Conservation (phyloP, 1,140 invertebrate species). For the Ylistrum balloti region DNA sequence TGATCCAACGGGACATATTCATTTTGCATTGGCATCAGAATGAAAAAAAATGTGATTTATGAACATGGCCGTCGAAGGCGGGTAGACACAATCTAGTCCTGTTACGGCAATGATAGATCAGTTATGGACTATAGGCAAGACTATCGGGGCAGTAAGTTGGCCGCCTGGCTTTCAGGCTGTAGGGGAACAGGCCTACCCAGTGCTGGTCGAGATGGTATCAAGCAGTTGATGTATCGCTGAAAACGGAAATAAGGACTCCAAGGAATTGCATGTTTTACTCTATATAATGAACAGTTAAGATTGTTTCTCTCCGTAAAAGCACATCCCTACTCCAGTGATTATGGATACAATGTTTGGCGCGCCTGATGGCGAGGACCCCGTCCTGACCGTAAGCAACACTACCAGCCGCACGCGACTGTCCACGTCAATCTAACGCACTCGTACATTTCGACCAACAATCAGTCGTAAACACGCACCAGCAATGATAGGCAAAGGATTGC, state of each 20-base stretch:
- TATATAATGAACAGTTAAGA: conserved; percentile 29
- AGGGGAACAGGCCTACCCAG: background rate
- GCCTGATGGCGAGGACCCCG: background rate
- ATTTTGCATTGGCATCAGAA: background rate
- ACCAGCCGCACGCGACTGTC: background rate
- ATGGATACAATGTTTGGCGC: background rate
- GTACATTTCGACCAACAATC: conserved; percentile 19
- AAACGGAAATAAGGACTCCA: background rate
- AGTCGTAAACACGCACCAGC: background rate
- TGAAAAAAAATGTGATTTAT: background rate
- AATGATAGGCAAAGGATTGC: background rate
- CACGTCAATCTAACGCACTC: background rate
- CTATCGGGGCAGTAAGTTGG: conserved; percentile 7
- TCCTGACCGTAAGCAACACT: background rate
- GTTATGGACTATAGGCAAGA: conserved; percentile 14
- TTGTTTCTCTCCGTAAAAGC: conserved; percentile 21
- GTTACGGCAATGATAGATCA: background rate
- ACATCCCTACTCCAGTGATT: conserved; percentile 22
- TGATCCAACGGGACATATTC: background rate
- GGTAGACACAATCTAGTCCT: conserved; percentile 1
- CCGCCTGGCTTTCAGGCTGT: conserved; percentile 20
- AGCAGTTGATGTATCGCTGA: conserved; percentile 10
- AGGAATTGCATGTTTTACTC: conserved; percentile 38
- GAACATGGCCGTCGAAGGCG: background rate
- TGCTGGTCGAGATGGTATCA: background rate